Conservation (phyloP, 2,888 invertebrate genomes). For the Lapara coniferarum region DNA sequence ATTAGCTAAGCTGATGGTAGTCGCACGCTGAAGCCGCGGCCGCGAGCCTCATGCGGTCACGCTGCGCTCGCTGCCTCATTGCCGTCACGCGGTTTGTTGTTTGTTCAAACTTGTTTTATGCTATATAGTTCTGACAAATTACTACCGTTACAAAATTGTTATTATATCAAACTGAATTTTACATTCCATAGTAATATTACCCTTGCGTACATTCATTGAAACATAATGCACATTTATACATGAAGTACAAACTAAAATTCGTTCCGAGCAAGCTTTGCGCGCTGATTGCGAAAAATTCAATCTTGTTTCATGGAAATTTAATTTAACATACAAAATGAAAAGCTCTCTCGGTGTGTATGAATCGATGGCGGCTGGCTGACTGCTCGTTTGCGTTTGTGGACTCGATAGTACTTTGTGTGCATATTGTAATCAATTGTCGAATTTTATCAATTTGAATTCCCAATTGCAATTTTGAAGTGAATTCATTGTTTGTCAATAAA, state of each 20-base stretch:
- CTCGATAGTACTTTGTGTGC: conserved; percentile 74
- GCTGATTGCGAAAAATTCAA: conserved; percentile 84
- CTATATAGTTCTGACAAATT: not conserved
- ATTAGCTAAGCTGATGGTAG: conserved; percentile 80
- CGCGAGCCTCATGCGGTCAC: conserved; percentile 52
- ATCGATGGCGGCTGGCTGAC: conserved; percentile 75
- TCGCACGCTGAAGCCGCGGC: conserved; percentile 48
- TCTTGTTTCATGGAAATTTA: conserved; percentile 84
- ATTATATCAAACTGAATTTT: not conserved
- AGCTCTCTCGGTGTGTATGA: conserved; percentile 79
- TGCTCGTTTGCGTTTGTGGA: conserved; percentile 80
- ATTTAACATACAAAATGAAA: conserved; percentile 84
- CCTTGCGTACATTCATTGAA: not conserved
- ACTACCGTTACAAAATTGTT: not conserved
- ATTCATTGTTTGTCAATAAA: conserved; percentile 64
- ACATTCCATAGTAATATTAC: not conserved
- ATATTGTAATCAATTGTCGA: conserved; percentile 82
- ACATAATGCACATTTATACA: not conserved
- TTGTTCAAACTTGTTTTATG: conserved; percentile 35
- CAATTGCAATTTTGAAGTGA: conserved; percentile 78
- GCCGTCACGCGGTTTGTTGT: conserved; percentile 37
- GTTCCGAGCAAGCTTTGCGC: conserved; percentile 60
- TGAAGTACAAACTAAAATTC: conserved; percentile 43
- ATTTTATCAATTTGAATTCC: conserved; percentile 77
- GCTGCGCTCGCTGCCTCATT: conserved; percentile 38